These are phyloP conservation scores for Anabacerthia variegaticeps DNA, from an alignment of 2,797 vertebrate species.

Conservation along the genomic window DNA sequence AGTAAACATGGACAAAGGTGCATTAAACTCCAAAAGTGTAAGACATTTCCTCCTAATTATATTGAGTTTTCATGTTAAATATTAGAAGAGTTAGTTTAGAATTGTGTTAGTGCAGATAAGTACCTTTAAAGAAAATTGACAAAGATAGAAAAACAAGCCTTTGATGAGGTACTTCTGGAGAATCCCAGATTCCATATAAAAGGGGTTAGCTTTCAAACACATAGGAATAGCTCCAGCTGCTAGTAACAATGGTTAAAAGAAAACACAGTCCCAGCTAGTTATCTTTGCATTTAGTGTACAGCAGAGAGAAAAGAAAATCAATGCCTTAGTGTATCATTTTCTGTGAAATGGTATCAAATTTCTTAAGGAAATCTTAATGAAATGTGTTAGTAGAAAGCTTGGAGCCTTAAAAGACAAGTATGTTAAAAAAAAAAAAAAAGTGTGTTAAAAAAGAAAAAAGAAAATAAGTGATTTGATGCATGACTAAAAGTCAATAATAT, in stretches of 20 bases:
- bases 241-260: not conserved
- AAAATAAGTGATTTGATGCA: accelerated
- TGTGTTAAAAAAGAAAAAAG: too few species aligned
- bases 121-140: not conserved
- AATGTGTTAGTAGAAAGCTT: not conserved
- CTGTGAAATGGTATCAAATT: not conserved
- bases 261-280: not conserved
- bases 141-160: not conserved
- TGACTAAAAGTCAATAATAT: not conserved
- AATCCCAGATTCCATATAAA: not conserved
- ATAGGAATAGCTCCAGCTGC: not conserved
- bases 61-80: not conserved
- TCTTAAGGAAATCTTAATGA: not conserved
- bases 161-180: not conserved
- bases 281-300: not conserved
- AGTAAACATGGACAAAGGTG: not conserved
- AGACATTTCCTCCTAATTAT: not conserved
- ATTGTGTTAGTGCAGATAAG: not conserved
- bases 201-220: not conserved
- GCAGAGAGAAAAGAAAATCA: not conserved
- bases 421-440: not conserved
- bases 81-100: not conserved
- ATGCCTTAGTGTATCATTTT: not conserved
- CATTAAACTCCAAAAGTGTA: not conserved
- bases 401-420: not conserved